Evolutionary conservation across 1,140 invertebrate genomes (phyloP).

Genomic region (Panagrolaimus sp.): DNA sequence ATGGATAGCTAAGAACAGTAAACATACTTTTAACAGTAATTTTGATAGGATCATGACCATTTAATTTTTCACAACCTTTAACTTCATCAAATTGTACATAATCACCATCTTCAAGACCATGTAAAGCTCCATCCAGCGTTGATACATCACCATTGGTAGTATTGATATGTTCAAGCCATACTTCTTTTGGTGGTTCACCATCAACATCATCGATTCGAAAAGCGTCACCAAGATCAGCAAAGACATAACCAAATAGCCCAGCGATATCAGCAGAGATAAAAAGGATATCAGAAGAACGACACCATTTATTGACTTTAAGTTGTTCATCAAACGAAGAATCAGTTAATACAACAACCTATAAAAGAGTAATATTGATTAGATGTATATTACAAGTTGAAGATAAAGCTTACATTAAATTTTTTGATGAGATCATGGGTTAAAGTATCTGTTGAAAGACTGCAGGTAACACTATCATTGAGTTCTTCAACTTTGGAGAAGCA

Average conservation of each 20-base stretch:
- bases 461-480: conserved; percentile 86
- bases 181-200: conserved; percentile 62
- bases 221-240: conserved; percentile 59
- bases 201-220: conserved; percentile 61
- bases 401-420: conserved; percentile 66
- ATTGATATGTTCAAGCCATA: conserved; percentile 52
- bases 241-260: conserved; percentile 74
- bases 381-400: background rate
- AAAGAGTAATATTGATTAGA: conserved; percentile 34
- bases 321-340: conserved; percentile 72
- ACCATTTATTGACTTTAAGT: conserved; percentile 71
- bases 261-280: conserved; percentile 82
- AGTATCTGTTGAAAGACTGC: conserved; percentile 66
- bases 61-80: conserved; percentile 88
- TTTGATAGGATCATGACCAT: conserved; percentile 77
- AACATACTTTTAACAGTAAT: conserved; percentile 69
- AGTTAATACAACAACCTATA: conserved; percentile 80
- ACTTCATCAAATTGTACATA: conserved; percentile 87
- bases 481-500: conserved; percentile 75
- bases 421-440: conserved; percentile 75
- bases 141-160: conserved; percentile 59
- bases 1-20: background rate
- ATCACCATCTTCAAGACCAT: conserved; percentile 77
- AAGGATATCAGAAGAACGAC: conserved; percentile 74
- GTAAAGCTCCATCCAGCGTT: conserved; percentile 62